A percentile compares a stretch with the other conserved stretches of the same genome.
phyloP scores from a whole-genome alignment of 1,140 invertebrate species.

The Rhopalosiphum padi region DNA sequence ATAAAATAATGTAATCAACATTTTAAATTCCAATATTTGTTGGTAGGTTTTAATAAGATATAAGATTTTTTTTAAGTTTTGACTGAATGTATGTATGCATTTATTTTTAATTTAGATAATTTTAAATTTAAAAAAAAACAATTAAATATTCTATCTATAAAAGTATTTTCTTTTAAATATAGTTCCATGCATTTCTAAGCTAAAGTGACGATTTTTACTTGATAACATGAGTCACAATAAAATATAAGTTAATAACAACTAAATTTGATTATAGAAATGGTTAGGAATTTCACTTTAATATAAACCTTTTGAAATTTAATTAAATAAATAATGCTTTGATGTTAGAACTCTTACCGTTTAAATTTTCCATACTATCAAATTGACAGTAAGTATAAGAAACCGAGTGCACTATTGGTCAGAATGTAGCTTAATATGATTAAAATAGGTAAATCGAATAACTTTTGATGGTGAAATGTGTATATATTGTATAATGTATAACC shows the following conservation, averaged over 20 bases:
- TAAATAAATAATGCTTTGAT: neutral
- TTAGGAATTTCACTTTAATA: neutral
- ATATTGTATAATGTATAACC: neutral
- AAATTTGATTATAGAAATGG: neutral
- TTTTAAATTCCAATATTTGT: neutral
- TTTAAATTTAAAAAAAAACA: neutral
- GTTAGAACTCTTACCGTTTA: neutral
- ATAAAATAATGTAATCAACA: neutral
- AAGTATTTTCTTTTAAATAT: neutral
- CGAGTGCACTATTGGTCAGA: neutral
- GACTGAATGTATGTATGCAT: neutral
- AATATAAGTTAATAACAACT: neutral
- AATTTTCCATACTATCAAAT: neutral
- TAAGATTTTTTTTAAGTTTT: neutral
- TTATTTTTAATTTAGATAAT: neutral
- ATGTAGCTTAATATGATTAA: neutral
- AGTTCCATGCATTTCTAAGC: neutral
- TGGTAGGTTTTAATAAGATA: neutral
- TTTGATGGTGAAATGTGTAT: neutral
- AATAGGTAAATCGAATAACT: neutral
- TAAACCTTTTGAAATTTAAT: conserved; percentile 20
- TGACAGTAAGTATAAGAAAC: neutral
- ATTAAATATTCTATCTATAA: neutral
- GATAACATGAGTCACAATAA: neutral
- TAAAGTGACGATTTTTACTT: neutral